phyloP scores from a whole-genome alignment of 2,113 vertebrate genomes.

The Cervus canadensis region DNA sequence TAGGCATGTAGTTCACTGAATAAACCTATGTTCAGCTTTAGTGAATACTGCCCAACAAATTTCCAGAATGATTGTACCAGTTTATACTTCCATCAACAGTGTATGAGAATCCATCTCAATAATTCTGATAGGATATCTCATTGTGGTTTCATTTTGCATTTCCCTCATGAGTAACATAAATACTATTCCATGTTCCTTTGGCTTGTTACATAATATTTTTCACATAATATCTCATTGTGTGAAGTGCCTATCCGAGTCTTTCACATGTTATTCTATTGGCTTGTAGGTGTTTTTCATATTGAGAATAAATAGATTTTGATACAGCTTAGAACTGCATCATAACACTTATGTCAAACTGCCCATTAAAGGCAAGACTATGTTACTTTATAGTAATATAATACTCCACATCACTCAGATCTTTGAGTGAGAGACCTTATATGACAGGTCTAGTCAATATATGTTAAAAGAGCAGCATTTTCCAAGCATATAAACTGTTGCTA shows the following conservation, averaged over 20 bases:
- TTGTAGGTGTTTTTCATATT: not conserved
- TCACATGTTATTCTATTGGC: not conserved
- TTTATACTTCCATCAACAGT: not conserved
- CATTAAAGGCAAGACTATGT: not conserved
- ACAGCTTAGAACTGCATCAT: not conserved
- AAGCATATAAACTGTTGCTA: not conserved
- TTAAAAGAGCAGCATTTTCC: not conserved
- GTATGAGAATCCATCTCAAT: not conserved
- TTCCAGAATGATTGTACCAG: not conserved
- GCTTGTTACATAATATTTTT: not conserved
- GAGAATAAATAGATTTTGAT: not conserved
- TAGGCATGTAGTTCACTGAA: not conserved
- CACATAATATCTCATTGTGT: not conserved
- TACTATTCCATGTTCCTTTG: not conserved
- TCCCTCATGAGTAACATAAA: not conserved
- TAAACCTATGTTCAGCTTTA: not conserved
- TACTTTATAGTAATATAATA: not conserved
- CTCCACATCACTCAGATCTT: not conserved
- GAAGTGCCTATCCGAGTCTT: not conserved
- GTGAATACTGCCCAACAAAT: not conserved
- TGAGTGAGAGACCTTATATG: not conserved
- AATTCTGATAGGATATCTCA: not conserved
- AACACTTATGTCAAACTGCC: not conserved
- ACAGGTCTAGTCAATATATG: not conserved
- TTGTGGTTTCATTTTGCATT: not conserved